These are phyloP conservation scores for Denticeps clupeoides DNA, from an alignment of 2,797 vertebrate species.

Conservation along the genomic window DNA sequence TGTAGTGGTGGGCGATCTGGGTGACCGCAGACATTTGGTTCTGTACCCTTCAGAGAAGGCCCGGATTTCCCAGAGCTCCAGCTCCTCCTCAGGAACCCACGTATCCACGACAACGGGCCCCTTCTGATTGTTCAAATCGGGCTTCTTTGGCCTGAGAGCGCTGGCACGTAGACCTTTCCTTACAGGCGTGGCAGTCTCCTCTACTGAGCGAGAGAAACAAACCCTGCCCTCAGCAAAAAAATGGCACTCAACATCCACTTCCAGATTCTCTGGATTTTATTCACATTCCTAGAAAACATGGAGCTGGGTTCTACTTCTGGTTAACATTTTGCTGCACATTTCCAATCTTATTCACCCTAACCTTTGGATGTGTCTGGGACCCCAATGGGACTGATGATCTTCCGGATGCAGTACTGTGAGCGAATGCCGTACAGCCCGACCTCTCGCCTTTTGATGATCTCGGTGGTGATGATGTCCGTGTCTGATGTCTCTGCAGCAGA, in stretches of 20 bases:
- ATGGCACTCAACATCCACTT: too few species aligned
- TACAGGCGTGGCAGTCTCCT: slow-evolving; percentile 96
- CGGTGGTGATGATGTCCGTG: slow-evolving; percentile 93
- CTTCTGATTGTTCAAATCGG: slow-evolving; percentile 88
- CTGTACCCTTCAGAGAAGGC: slow-evolving; percentile 92
- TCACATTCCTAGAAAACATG: too few species aligned
- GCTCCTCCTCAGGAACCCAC: slow-evolving; percentile 92
- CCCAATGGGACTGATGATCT: slow-evolving; percentile 95
- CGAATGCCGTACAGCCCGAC: slow-evolving; percentile 89
- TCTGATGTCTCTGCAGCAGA: slow-evolving; percentile 84
- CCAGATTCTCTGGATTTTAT: too few species aligned
- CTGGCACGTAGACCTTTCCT: slow-evolving; percentile 95
- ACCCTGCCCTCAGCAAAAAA: too few species aligned
- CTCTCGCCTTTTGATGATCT: slow-evolving; percentile 94
- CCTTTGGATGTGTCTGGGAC: slow-evolving; percentile 93
- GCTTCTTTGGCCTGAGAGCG: slow-evolving; percentile 91
- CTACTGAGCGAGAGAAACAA: too few species aligned
- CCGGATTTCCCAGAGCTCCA: slow-evolving; percentile 96
- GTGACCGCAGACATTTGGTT: too few species aligned
- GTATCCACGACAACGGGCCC: slow-evolving; percentile 92
- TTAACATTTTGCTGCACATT: neutral
- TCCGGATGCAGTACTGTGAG: slow-evolving; percentile 93
- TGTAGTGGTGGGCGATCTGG: neutral
- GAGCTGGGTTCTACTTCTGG: neutral
- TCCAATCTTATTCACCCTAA: slow-evolving; percentile 28